Evolutionary conservation across 1,140 invertebrate genomes (phyloP).

Genomic region (Caenorhabditis inopinata): DNA sequence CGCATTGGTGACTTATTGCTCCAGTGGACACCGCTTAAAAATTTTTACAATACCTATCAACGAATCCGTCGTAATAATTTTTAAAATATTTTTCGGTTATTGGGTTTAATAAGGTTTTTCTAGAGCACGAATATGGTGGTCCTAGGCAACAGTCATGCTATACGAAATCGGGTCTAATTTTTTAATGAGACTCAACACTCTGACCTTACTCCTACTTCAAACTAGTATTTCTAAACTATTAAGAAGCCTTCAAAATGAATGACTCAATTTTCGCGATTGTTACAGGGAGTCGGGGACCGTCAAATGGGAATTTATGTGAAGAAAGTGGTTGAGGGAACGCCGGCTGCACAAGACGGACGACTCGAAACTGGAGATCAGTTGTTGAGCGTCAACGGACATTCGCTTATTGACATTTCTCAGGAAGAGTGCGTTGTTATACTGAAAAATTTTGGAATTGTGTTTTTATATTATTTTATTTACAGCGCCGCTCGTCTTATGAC

Average conservation of each 20-base stretch:
- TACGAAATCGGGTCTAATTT: too few species aligned
- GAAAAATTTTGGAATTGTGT: slow-evolving; percentile 4
- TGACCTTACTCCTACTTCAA: too few species aligned
- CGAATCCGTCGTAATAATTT: too few species aligned
- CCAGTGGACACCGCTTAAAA: too few species aligned
- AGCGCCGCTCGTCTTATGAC: slow-evolving; percentile 93
- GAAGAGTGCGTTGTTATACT: slow-evolving; percentile 74
- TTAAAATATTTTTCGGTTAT: too few species aligned
- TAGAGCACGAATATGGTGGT: too few species aligned
- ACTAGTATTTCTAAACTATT: not conserved
- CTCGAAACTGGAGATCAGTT: slow-evolving; percentile 95
- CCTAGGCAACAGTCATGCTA: too few species aligned
- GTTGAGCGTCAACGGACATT: slow-evolving; percentile 92
- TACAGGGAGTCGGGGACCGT: slow-evolving; percentile 56
- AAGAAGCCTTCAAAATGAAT: not conserved
- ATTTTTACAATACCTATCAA: too few species aligned
- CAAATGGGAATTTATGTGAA: slow-evolving; percentile 64
- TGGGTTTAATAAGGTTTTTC: too few species aligned
- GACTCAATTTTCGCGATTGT: not conserved
- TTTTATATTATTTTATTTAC: slow-evolving; percentile 25
- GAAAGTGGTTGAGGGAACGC: slow-evolving; percentile 66
- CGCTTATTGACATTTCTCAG: slow-evolving; percentile 91
- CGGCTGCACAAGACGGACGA: slow-evolving; percentile 75
- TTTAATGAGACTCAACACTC: too few species aligned
- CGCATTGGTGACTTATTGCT: too few species aligned